A percentile compares a stretch with the other conserved stretches of the same genome.
phyloP scores from a whole-genome alignment of 1,140 invertebrate species.

The Araneus ventricosus region DNA sequence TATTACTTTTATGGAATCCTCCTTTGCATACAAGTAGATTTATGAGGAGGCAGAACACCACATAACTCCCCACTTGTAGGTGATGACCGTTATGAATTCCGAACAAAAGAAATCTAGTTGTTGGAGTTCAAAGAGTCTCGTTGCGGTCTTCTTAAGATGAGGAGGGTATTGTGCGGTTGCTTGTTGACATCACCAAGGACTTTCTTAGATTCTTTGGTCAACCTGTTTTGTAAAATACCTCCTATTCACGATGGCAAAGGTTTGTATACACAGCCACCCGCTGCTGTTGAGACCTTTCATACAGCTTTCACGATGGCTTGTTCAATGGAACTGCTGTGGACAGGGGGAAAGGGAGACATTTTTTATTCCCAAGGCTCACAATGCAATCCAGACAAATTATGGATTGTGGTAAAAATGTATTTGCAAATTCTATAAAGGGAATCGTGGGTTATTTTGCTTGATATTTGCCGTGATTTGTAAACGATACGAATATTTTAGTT shows the following conservation, averaged over 20 bases:
- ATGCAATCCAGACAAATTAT: constrained; percentile 29
- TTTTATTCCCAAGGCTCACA: background rate
- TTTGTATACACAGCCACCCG: constrained; percentile 56
- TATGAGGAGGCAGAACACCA: background rate
- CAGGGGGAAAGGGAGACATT: background rate
- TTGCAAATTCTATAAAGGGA: background rate
- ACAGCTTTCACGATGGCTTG: constrained; percentile 12
- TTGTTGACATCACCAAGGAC: constrained; percentile 57
- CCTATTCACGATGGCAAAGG: constrained; percentile 44
- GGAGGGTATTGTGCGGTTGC: constrained; percentile 6
- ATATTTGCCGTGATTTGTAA: background rate
- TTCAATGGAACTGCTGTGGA: background rate
- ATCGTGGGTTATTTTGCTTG: background rate
- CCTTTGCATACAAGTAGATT: background rate
- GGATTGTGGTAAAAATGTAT: background rate
- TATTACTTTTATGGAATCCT: too few species aligned
- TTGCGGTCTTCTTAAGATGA: constrained; percentile 4
- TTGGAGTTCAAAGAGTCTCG: background rate
- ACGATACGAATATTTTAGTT: background rate
- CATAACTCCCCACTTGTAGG: background rate
- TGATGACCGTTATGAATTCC: constrained; percentile 34
- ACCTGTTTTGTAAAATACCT: constrained; percentile 40
- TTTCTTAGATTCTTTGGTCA: constrained; percentile 28
- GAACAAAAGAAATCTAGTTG: background rate
- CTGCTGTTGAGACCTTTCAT: background rate